phyloP scores from a whole-genome alignment of 2,113 vertebrate species.

The Hemichromis elongatus region DNA sequence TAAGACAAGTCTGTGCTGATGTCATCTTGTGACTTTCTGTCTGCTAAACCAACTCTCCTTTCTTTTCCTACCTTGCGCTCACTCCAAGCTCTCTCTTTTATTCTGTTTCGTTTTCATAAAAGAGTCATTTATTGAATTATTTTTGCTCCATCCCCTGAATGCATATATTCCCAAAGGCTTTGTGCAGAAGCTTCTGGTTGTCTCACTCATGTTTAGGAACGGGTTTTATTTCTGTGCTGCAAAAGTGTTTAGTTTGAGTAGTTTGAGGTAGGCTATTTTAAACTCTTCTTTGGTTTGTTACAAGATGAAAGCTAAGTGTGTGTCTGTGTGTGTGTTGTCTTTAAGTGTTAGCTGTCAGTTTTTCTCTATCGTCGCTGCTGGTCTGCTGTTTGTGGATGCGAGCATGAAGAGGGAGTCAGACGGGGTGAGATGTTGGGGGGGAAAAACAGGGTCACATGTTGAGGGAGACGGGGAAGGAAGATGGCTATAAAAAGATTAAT shows the following conservation, averaged over 20 bases:
- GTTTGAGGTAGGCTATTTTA: conserved; percentile 13
- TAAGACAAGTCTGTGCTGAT: neutral
- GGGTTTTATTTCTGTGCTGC: neutral
- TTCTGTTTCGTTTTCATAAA: neutral
- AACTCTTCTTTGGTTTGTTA: conserved; percentile 23
- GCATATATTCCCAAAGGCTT: neutral
- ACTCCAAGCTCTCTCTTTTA: neutral
- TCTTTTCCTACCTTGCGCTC: neutral
- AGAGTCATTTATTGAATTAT: neutral
- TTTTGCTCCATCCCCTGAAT: neutral
- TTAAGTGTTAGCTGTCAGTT: conserved; percentile 9
- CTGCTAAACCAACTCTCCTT: neutral
- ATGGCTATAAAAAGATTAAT: conserved; percentile 67
- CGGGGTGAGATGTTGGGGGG: neutral
- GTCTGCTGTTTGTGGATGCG: conserved; percentile 11
- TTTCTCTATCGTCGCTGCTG: neutral
- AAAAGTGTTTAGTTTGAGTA: neutral
- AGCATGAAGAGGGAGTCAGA: neutral
- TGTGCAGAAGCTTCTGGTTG: neutral
- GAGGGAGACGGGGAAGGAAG: conserved; percentile 19
- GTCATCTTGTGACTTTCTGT: neutral
- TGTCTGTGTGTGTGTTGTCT: neutral
- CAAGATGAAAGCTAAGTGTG: conserved; percentile 1
- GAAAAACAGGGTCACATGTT: conserved; percentile 39
- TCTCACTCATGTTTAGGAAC: neutral